These are phyloP conservation scores for Ceratoteleas bidentatus DNA, from an alignment of 1,140 invertebrate species.

Conservation along the genomic window DNA sequence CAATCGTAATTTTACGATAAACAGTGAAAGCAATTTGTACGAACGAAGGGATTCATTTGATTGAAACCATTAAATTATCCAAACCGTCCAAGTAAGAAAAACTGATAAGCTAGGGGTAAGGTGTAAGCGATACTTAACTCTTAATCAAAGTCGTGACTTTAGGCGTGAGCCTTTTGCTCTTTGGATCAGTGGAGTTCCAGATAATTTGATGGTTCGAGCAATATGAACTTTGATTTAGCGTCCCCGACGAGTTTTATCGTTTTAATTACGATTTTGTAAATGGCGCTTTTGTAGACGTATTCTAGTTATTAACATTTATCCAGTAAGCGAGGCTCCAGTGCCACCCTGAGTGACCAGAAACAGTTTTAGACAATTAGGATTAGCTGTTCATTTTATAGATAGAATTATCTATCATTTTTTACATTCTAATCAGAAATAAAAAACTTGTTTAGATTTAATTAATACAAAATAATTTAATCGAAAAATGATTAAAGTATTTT, in stretches of 20 bases:
- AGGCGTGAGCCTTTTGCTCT: constrained; percentile 9
- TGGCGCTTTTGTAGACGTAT: constrained; percentile 34
- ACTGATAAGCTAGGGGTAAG: constrained; percentile 18
- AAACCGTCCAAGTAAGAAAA: constrained; percentile 47
- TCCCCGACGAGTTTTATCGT: constrained; percentile 19
- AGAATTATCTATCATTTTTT: too few relatives aligned
- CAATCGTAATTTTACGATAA: constrained; percentile 44
- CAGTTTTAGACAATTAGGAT: not conserved
- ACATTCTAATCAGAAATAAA: too few relatives aligned
- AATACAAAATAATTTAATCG: too few relatives aligned
- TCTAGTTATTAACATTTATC: constrained; percentile 27
- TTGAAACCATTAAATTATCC: constrained; percentile 50
- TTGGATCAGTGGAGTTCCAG: constrained; percentile 23
- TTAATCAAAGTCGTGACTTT: constrained; percentile 7
- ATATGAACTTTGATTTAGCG: constrained; percentile 4
- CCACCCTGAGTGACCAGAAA: constrained; percentile 9
- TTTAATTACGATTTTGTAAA: constrained; percentile 48
- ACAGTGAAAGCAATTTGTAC: constrained; percentile 13
- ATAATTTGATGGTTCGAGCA: constrained; percentile 52
- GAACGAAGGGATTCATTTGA: constrained; percentile 23
- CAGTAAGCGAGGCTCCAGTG: constrained; percentile 20
- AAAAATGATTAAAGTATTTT: too few relatives aligned
- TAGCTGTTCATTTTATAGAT: too few relatives aligned
- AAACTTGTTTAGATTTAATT: too few relatives aligned
- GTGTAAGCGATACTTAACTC: constrained; percentile 18